A percentile compares a stretch with the other conserved stretches of the same genome.
These are phyloP conservation scores for Aphodius sticticus DNA, from an alignment of 2,888 invertebrate genomes.

Conservation along the genomic window DNA sequence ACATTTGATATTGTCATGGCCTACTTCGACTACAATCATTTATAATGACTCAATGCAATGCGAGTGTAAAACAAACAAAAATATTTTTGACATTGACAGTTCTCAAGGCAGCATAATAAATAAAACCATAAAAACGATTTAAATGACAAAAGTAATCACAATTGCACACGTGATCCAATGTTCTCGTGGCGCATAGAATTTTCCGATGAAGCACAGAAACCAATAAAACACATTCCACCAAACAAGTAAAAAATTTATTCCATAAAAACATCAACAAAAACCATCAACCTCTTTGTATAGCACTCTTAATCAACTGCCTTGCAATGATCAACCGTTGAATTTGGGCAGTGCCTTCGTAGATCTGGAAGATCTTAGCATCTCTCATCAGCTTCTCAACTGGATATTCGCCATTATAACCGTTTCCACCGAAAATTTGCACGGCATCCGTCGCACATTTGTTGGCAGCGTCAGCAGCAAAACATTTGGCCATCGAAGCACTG, in stretches of 20 bases:
- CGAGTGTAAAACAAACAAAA: no score
- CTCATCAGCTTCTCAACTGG: conserved; percentile 99
- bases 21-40: no score
- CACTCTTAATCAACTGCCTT: conserved; percentile 53
- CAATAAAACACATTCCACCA: neutral
- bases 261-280: neutral
- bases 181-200: no score
- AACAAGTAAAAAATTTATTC: neutral
- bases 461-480: conserved; percentile 91
- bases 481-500: conserved; percentile 93
- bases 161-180: no score
- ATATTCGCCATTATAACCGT: conserved; percentile 96
- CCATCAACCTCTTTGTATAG: conserved; percentile 8
- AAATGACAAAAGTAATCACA: no score
- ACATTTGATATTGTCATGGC: no score
- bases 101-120: no score
- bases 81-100: no score
- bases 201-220: neutral
- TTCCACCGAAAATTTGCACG: conserved; percentile 95
- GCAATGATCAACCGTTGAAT: conserved; percentile 96
- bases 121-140: no score
- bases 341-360: conserved; percentile 97
- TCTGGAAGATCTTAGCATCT: conserved; percentile 99
- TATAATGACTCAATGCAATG: no score
- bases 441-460: conserved; percentile 95